Base-by-base conservation (phyloP, 2,797 vertebrate species). In the Sebastolobus altivelis region DNA sequence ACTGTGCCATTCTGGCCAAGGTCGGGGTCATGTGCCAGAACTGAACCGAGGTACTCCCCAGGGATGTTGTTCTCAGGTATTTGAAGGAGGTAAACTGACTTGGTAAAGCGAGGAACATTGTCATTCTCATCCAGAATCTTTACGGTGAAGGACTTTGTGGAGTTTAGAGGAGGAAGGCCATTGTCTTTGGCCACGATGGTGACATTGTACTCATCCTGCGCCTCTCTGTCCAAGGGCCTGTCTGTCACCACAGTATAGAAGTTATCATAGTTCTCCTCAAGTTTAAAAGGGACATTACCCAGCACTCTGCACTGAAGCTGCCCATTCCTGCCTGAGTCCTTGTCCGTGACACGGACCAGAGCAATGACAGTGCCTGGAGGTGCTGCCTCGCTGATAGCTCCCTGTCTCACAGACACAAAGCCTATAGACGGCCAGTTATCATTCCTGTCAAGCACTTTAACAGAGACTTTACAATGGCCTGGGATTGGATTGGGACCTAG, bases 51-150 rank as follows among this genome's bases (percentile, higher is more conserved):
- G 80, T 98, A 99, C 85, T 99, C 99, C 5, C 99, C 99, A 0
- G 99, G 99, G 84, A 99, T 99, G 87, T 99, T 99, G 91, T 99
- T 99, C 90, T 99, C 99, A 0, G 97, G 97, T 61, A 99, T 98
- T 91, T 99, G 98, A 74, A 99, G 95, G 62, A 98, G 96, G 27
- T 99, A 99, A 52, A 99, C 96, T 4, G 96, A 96, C 90, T 99
- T 99, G 80, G 97, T 98, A 88, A 99, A 99, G 20, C 96, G 97
- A 2, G 99, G 99, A 0, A 98, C 96, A 11, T 99, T 99, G 94
- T 99, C 99, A 0, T 99, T 99, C 91, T 99, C 99, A 0, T 99
- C 99, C 27, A 99, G 95, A 81, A 99, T 98, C 82, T 97, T 97
- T 38, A 99, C 98, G 0, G 98, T 96, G 89, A 99, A 99, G 0